Evolutionary conservation across 2,888 invertebrate genomes (phyloP).

Genomic region (Orthosia gothica): DNA sequence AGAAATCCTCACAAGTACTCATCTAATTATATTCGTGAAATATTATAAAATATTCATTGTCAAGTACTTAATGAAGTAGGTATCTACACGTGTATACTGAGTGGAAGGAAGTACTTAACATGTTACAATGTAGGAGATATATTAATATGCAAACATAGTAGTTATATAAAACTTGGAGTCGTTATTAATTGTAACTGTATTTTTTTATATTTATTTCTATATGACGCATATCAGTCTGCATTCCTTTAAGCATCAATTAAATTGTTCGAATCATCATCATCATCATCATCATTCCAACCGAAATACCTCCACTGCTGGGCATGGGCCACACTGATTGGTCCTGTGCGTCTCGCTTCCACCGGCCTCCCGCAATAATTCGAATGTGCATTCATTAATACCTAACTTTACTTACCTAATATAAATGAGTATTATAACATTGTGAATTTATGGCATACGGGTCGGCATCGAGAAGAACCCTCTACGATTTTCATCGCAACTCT

Average conservation of each 20-base stretch:
- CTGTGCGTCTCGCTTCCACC: no score
- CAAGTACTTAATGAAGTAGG: background rate
- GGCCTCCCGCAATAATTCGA: no score
- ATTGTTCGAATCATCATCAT: background rate
- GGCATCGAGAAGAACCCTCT: background rate
- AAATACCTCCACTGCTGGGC: no score
- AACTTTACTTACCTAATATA: no score
- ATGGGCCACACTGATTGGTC: no score
- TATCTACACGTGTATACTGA: background rate
- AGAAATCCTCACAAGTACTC: background rate
- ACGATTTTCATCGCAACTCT: background rate
- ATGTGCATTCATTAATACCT: no score
- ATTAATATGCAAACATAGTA: background rate
- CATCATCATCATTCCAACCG: no score
- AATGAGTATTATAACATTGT: no score
- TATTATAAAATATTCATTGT: slow-evolving; percentile 1
- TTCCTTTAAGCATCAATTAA: background rate
- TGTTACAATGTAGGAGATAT: background rate
- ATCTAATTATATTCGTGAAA: background rate
- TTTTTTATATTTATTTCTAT: background rate
- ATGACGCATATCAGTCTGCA: background rate
- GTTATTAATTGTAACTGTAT: slow-evolving; percentile 9
- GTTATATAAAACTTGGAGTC: slow-evolving; percentile 2
- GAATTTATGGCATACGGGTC: background rate
- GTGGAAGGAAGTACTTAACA: background rate